Evolutionary conservation across 2,888 invertebrate genomes (phyloP).

Genomic region (Amiota communis): DNA sequence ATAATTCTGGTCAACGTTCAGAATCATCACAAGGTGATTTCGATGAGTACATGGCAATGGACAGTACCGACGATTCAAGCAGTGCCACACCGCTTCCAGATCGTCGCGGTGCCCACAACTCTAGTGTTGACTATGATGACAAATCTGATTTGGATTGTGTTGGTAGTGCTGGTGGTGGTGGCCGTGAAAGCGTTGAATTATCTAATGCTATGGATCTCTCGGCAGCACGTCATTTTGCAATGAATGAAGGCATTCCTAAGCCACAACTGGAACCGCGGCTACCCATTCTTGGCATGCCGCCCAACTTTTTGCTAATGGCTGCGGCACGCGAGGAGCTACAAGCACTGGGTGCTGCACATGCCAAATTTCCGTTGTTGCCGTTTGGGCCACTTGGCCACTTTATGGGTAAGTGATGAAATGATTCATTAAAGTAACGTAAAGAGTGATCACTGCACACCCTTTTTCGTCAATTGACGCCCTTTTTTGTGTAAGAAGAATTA

Average conservation of each 20-base stretch:
- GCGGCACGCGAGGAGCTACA: slow-evolving; percentile 71
- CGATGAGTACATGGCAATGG: slow-evolving; percentile 71
- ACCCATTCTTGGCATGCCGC: slow-evolving; percentile 64
- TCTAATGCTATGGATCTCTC: slow-evolving; percentile 75
- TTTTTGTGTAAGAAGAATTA: not conserved
- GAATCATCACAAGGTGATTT: slow-evolving; percentile 72
- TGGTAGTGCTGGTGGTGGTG: not conserved
- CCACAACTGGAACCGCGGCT: slow-evolving; percentile 48
- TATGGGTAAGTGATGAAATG: slow-evolving; percentile 74
- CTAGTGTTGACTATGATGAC: slow-evolving; percentile 52
- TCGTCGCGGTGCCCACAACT: slow-evolving; percentile 43
- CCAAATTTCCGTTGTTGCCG: slow-evolving; percentile 81
- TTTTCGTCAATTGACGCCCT: not conserved
- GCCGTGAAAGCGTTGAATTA: slow-evolving; percentile 46
- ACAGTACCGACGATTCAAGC: slow-evolving; percentile 68
- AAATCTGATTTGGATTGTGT: slow-evolving; percentile 50
- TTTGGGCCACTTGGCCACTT: slow-evolving; percentile 91
- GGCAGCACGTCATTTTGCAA: slow-evolving; percentile 57
- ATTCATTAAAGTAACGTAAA: not conserved
- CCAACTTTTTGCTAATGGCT: slow-evolving; percentile 70
- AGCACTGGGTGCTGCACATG: slow-evolving; percentile 61
- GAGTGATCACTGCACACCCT: slow-evolving; percentile 20
- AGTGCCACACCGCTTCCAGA: slow-evolving; percentile 57
- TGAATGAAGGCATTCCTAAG: slow-evolving; percentile 44
- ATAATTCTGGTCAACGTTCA: slow-evolving; percentile 70